Base-by-base conservation (phyloP, 1,140 invertebrate species). In the Heliothis subflexa region DNA sequence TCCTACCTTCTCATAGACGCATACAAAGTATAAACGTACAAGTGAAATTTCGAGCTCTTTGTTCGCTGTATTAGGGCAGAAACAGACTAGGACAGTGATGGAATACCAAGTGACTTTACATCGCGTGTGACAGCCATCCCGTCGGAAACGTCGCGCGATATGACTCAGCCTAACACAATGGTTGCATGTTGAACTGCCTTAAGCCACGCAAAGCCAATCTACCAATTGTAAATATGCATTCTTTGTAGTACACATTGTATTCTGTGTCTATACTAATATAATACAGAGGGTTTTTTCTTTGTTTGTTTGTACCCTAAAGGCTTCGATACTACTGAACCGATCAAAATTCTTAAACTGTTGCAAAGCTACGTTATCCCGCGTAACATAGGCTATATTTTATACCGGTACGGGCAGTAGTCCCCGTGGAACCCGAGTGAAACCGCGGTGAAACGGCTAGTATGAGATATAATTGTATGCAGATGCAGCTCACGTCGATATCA, bases 141-240 rank as follows among this genome's bases (percentile, higher is more conserved):
- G 49, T 45, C 52, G 70, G 68, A 72, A 72, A 73, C 55, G 33
- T 28, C 40, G 47, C 3, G 28, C 18, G 11, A 47, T 73, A 7
- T 72, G 71, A 73, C 16, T 73, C 71, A 73, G 40, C 18, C 70
- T 16, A 59, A 45, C 33, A 57, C 54, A 73, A 59, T 54, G 25
- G 50, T 52, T 33, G 66, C 68, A 71, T 71, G 62, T 18, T 66
- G 13, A 68, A 21, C 64, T 68, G 25, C 12, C 7, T 50, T 49
- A 45, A 14, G 21, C 10, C 70, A 47, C 47, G 55, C 33, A 25
- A 16, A 61, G 16, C 14, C 45, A 61, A 59, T 21, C 71, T 5
- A 73, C n/a, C n/a, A n/a, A n/a, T 73, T 59, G 55, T 59, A 61
- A 73, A 61, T 59, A 61, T 61, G 71, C 16, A 73, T 54, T 47